phyloP scores from a whole-genome alignment of 2,113 vertebrate species.

The Paralichthys olivaceus region DNA sequence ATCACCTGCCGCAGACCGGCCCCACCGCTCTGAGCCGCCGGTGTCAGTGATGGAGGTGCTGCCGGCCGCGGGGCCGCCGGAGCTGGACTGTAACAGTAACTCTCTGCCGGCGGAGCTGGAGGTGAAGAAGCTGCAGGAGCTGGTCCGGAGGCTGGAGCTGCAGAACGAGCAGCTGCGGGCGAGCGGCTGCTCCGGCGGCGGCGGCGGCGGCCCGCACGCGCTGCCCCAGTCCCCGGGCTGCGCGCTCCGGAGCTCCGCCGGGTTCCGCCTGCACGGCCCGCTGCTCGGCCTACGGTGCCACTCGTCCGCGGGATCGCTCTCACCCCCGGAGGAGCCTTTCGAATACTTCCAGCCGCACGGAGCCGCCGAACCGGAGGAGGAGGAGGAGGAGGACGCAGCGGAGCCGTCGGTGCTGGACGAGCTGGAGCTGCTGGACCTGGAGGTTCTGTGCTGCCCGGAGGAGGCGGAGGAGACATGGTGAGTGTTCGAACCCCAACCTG shows the following conservation, averaged over 20 bases:
- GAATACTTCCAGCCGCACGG: slow-evolving; percentile 83
- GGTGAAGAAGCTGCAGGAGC: slow-evolving; percentile 94
- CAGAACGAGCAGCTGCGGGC: slow-evolving; percentile 90
- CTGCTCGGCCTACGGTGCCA: slow-evolving; percentile 79
- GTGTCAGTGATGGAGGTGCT: slow-evolving; percentile 70
- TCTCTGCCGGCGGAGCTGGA: slow-evolving; percentile 88
- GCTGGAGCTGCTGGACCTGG: slow-evolving; percentile 90
- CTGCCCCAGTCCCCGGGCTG: slow-evolving; percentile 33
- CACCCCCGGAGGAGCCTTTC: slow-evolving; percentile 78
- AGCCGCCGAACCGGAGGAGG: slow-evolving; percentile 6
- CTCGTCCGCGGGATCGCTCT: slow-evolving; percentile 58
- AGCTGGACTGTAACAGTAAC: slow-evolving; percentile 81
- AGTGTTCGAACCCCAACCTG: neutral
- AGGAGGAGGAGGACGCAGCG: slow-evolving; percentile 43
- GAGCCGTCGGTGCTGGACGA: slow-evolving; percentile 87
- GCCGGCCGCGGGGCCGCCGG: slow-evolving; percentile 63
- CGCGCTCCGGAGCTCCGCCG: slow-evolving; percentile 46
- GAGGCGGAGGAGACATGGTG: slow-evolving; percentile 91
- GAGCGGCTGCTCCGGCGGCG: slow-evolving; percentile 45
- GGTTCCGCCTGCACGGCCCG: slow-evolving; percentile 77
- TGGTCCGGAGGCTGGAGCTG: slow-evolving; percentile 90
- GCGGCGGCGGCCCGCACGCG: slow-evolving; percentile 62
- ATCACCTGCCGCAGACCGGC: too few relatives aligned
- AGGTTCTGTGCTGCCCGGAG: slow-evolving; percentile 74
- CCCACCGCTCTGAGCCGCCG: too few relatives aligned